Conservation (phyloP, 2,888 invertebrate genomes). For the Dusona sp. region DNA sequence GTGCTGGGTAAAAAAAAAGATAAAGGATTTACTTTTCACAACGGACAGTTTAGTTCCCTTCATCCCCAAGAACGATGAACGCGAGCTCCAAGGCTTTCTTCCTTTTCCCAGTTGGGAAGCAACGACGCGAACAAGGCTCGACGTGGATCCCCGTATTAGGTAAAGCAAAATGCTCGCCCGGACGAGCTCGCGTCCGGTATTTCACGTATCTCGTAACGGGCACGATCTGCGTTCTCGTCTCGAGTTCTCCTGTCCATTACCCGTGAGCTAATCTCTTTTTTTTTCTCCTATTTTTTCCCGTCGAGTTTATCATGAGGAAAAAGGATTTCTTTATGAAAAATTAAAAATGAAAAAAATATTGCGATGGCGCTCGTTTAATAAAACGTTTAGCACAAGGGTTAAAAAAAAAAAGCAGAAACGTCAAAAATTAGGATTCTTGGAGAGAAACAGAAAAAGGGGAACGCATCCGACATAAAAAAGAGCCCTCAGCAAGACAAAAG, state of each 20-base stretch:
- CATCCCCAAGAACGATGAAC: not conserved
- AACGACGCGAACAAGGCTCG: not conserved
- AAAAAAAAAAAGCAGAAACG: not conserved
- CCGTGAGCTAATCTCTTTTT: not conserved
- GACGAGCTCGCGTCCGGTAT: conserved; percentile 14
- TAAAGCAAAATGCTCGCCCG: not conserved
- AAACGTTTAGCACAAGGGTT: too few relatives aligned
- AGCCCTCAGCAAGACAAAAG: not conserved
- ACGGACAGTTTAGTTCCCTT: not conserved
- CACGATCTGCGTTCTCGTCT: not conserved
- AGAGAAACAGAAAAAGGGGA: not conserved
- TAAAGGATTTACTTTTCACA: not conserved
- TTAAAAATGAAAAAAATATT: not conserved
- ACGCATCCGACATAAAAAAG: too few relatives aligned
- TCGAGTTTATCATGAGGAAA: conserved; percentile 1
- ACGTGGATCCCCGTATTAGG: not conserved
- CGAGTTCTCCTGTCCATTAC: not conserved
- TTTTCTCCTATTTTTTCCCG: not conserved
- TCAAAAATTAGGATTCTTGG: not conserved
- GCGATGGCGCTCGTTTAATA: not conserved
- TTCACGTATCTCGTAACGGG: conserved; percentile 11
- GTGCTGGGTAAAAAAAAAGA: not conserved
- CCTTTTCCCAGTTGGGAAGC: conserved; percentile 3
- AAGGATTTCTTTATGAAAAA: not conserved
- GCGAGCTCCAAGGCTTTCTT: not conserved